Evolutionary conservation across 2,888 invertebrate genomes (phyloP).

Genomic region (Cephus pygmeus): DNA sequence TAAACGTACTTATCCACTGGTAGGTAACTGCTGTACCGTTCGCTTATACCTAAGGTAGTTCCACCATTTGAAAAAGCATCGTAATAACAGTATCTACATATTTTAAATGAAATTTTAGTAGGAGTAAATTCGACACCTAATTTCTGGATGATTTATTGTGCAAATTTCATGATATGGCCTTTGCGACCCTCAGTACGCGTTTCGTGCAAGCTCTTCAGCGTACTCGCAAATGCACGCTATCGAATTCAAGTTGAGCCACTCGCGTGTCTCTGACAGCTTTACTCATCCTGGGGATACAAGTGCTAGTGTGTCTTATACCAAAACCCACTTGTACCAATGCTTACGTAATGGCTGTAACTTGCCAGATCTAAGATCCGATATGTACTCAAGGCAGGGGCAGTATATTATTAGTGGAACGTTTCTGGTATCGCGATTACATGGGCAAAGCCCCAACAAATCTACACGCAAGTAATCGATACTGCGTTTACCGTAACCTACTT

Average conservation of each 20-base stretch:
- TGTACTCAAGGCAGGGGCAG: neutral
- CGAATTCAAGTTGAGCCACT: neutral
- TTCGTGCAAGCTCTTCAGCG: neutral
- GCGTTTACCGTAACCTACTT: neutral
- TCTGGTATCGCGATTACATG: neutral
- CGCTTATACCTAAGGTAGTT: too few species aligned
- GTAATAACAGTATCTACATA: too few species aligned
- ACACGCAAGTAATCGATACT: neutral
- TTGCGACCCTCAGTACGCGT: neutral
- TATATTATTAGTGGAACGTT: neutral
- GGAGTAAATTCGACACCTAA: too few species aligned
- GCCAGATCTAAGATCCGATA: neutral
- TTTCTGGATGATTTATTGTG: too few species aligned
- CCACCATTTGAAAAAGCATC: too few species aligned
- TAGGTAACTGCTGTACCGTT: too few species aligned
- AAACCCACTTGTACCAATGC: neutral
- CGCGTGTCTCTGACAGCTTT: neutral
- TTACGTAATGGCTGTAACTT: neutral
- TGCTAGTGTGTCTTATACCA: neutral
- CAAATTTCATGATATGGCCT: neutral
- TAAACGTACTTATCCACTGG: too few species aligned
- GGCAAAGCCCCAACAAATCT: neutral
- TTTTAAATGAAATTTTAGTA: too few species aligned
- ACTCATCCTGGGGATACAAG: neutral
- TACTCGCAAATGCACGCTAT: neutral